A percentile compares a stretch with the other conserved stretches of the same genome.
These are phyloP conservation scores for Lepus timidus DNA, from an alignment of 2,113 vertebrate genomes.

Conservation along the genomic window DNA sequence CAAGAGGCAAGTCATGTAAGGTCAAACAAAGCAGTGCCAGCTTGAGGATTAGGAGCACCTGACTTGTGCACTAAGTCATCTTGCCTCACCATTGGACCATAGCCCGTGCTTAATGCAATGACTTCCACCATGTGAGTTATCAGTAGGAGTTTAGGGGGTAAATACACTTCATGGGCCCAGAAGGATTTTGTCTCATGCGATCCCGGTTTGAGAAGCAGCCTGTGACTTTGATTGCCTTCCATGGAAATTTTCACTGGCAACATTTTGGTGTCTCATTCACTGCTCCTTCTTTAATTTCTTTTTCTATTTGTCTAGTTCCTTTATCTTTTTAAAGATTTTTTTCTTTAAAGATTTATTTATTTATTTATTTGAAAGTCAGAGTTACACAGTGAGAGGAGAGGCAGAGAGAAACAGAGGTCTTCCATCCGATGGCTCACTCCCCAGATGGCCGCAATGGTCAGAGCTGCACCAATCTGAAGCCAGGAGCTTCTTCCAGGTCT, in stretches of 20 bases:
- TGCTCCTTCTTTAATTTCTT: neutral
- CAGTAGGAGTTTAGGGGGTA: too few relatives aligned
- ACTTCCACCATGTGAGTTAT: neutral
- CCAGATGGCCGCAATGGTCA: too few relatives aligned
- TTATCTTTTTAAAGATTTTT: neutral
- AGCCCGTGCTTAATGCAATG: neutral
- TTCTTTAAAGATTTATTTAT: neutral
- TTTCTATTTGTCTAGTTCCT: neutral
- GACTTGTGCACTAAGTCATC: neutral
- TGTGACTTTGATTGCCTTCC: neutral
- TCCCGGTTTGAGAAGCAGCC: neutral
- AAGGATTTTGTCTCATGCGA: neutral
- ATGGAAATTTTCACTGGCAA: neutral
- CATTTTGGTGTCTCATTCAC: too few relatives aligned
- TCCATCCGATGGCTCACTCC: too few relatives aligned
- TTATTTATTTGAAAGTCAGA: too few relatives aligned
- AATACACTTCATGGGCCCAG: neutral
- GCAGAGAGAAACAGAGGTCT: neutral
- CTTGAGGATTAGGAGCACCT: constrained; percentile 58
- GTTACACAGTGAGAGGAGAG: neutral
- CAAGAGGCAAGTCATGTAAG: constrained; percentile 33
- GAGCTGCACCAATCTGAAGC: too few relatives aligned
- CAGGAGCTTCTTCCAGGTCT: too few relatives aligned
- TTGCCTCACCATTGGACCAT: neutral
- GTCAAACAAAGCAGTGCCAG: constrained; percentile 30